Evolutionary conservation across 2,113 vertebrate species (phyloP).

Genomic region (Ardeotis arabs): DNA sequence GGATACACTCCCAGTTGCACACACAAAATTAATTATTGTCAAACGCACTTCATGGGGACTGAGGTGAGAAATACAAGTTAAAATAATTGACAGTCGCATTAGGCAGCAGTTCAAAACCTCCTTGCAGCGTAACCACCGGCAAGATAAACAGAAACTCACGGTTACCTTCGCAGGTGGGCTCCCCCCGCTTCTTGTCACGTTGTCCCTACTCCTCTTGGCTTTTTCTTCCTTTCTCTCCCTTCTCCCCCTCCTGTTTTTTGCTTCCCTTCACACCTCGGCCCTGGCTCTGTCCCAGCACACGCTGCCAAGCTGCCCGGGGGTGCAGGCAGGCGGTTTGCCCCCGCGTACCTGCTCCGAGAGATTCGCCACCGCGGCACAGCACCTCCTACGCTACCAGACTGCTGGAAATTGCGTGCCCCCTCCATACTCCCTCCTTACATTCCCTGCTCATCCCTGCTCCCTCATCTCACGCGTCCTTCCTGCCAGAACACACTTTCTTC

Average conservation of each 20-base stretch:
- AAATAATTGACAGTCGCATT: constrained; percentile 18
- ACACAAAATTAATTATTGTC: constrained; percentile 59
- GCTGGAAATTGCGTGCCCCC: background rate
- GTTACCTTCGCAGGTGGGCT: constrained; percentile 37
- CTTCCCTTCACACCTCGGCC: background rate
- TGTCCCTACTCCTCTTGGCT: background rate
- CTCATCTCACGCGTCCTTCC: constrained; percentile 1
- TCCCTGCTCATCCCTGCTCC: background rate
- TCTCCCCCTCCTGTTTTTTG: background rate
- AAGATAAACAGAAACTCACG: background rate
- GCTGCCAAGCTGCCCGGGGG: background rate
- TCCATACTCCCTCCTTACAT: background rate
- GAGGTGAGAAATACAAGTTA: constrained; percentile 46
- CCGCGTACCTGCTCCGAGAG: constrained; percentile 42
- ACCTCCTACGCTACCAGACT: constrained; percentile 9
- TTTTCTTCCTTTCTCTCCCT: background rate
- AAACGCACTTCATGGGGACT: constrained; percentile 19
- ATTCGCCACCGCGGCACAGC: background rate
- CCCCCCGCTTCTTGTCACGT: background rate
- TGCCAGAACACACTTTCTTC: background rate
- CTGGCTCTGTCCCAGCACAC: constrained; percentile 5
- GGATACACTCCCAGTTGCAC: constrained; percentile 30
- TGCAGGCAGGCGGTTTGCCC: constrained; percentile 5
- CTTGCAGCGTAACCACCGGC: background rate
- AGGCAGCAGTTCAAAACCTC: constrained; percentile 42